Evolutionary conservation across 1,140 invertebrate genomes (phyloP), one percentile per base, ranked within the genome.

Genomic region (Nautilus pompilius): DNA sequence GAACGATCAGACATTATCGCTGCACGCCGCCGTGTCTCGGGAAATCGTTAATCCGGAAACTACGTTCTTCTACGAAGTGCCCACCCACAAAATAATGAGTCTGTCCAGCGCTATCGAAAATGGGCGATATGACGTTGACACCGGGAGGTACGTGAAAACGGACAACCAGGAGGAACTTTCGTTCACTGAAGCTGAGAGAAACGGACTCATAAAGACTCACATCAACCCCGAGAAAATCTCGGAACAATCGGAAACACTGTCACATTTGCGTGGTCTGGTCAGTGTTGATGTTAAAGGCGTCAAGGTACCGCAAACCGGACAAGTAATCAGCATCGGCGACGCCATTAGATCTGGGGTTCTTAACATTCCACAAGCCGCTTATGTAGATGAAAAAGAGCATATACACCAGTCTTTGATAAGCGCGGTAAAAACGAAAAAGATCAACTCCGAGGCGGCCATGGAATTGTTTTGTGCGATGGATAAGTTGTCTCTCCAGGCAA

Each of bases 31-130:
- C 13, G 86, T 96, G 29, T 86, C 88, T 59, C 80, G 84, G 22
- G 89, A 90, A 6, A 85, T 90, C 65, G 83, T 96, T 56, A 87
- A 95, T 83, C 88, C 89, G n/a, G 85, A 88, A 41, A 85, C 86
- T 15, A 67, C 73, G 1, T 80, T 73, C 62, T 69, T 78, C 32
- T 78, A 69, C 55, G 78, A 80, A 58, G 65, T 76, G 33, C 63
- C 62, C 26, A 58, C 65, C 20, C 69, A 74, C 15, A 71, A 72
- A 59, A 46, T 78, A 10, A 63, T 69, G 8, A 77, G 70, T 63
- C 58, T 81, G 6, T 62, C 69, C 22, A 34, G 67, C 30, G 78
- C 77, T 8, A 72, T 79, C 5, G 68, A 75, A 45, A 60, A 67
- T 41, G 76, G 77, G 0, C 60, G 72, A 15, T 75, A 75, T 57